Percentiles rank a stretch among this genome's conserved stretches.
Evolutionary conservation across 2,797 vertebrate genomes (phyloP).

Genomic region (Pitangus sulphuratus): DNA sequence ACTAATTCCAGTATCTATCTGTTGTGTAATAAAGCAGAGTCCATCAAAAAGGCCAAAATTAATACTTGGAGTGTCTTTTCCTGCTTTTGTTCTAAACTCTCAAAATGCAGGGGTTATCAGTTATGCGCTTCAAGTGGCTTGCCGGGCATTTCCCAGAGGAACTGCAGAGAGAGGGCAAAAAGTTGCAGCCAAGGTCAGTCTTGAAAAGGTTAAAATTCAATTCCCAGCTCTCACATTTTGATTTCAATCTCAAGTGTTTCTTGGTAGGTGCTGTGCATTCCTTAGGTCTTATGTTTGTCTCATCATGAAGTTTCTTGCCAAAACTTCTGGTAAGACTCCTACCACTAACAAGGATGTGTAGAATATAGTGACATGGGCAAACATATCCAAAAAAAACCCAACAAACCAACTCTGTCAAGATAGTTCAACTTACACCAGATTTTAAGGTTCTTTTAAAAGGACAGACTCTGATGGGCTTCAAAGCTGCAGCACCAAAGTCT

Average conservation of each 20-base stretch:
- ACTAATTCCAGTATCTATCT: neutral
- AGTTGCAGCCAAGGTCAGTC: neutral
- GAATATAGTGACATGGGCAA: neutral
- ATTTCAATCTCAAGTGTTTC: neutral
- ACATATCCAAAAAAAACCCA: neutral
- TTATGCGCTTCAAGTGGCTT: neutral
- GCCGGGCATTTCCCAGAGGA: neutral
- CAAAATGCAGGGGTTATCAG: neutral
- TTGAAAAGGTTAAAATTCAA: neutral
- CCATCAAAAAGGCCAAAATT: neutral
- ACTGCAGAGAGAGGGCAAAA: neutral
- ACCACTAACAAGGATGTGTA: neutral
- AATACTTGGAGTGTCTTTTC: conserved; percentile 14
- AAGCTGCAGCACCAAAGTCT: neutral
- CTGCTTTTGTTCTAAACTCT: conserved; percentile 36
- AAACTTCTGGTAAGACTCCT: neutral
- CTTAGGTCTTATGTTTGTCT: neutral
- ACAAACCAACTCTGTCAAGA: neutral
- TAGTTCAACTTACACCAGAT: neutral
- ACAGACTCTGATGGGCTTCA: neutral
- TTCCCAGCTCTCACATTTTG: neutral
- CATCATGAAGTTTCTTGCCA: neutral
- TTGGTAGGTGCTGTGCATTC: neutral
- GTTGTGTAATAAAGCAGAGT: neutral
- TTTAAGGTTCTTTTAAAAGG: neutral